Conservation (phyloP, 2,797 vertebrate species). For the Phoeniculus purpureus region DNA sequence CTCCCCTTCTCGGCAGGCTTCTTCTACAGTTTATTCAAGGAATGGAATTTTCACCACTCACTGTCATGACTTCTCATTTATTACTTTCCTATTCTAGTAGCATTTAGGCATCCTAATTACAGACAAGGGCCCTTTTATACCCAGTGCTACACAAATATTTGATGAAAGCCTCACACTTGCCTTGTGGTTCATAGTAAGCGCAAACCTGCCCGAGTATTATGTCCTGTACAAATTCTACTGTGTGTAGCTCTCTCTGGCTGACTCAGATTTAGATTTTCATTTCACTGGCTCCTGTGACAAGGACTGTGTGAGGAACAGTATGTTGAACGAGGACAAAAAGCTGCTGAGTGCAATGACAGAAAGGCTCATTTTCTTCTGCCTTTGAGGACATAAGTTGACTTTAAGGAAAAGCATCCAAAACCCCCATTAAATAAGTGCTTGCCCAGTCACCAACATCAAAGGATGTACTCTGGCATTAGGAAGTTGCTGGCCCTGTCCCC, state of each 20-base stretch:
- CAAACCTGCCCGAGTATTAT: background rate
- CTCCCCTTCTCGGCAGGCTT: background rate
- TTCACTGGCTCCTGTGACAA: background rate
- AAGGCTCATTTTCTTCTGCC: background rate
- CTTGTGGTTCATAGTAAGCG: background rate
- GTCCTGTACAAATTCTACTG: background rate
- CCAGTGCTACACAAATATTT: background rate
- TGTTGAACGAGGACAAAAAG: background rate
- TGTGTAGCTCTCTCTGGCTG: background rate
- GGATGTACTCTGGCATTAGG: background rate
- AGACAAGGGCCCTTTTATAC: background rate
- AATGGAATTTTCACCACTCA: conserved; percentile 14
- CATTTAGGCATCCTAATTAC: conserved; percentile 1
- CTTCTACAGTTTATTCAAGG: background rate
- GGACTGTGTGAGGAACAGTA: background rate
- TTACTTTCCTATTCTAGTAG: background rate
- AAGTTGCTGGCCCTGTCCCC: background rate
- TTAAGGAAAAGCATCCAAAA: background rate
- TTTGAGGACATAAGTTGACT: background rate
- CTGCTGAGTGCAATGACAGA: background rate
- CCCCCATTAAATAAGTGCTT: background rate
- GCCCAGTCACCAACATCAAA: background rate
- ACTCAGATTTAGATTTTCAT: background rate
- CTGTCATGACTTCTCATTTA: background rate
- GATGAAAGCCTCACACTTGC: background rate